phyloP scores from a whole-genome alignment of 2,888 invertebrate genomes.

The Drosophila phalerata region DNA sequence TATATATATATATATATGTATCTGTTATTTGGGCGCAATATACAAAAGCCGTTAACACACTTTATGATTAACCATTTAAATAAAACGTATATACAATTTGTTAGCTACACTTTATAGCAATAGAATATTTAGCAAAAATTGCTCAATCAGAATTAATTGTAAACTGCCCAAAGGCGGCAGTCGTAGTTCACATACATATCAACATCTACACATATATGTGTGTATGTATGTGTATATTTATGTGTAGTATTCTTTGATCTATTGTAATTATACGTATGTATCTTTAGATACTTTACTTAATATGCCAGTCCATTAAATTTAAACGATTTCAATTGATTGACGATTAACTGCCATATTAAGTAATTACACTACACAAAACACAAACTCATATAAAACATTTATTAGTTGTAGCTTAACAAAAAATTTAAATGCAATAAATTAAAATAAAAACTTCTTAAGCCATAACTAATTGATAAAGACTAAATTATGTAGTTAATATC shows the following conservation, averaged over 20 bases:
- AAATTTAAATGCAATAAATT: background rate
- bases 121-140: conserved; percentile 37
- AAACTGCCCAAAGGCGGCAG: conserved; percentile 63
- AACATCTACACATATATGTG: conserved; percentile 7
- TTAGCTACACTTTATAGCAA: conserved; percentile 52
- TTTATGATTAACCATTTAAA: conserved; percentile 41
- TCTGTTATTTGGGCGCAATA: conserved; percentile 17
- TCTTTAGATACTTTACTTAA: conserved; percentile 15
- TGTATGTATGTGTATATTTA: conserved; percentile 18
- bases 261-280: conserved; percentile 22
- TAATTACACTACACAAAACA: conserved; percentile 12
- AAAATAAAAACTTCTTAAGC: conserved; percentile 3
- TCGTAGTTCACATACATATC: conserved; percentile 50
- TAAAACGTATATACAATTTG: conserved; percentile 34
- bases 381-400: conserved; percentile 1
- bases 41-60: conserved; percentile 51
- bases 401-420: conserved; percentile 36
- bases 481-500: conserved; percentile 37
- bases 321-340: conserved; percentile 5
- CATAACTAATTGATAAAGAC: conserved; percentile 38
- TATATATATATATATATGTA: conserved; percentile 29
- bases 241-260: conserved; percentile 39
- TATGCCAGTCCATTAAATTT: conserved; percentile 18
- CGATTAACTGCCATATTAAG: conserved; percentile 18
- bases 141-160: conserved; percentile 54